phyloP scores from a whole-genome alignment of 2,888 invertebrate species.

The Troides oblongomaculatus region DNA sequence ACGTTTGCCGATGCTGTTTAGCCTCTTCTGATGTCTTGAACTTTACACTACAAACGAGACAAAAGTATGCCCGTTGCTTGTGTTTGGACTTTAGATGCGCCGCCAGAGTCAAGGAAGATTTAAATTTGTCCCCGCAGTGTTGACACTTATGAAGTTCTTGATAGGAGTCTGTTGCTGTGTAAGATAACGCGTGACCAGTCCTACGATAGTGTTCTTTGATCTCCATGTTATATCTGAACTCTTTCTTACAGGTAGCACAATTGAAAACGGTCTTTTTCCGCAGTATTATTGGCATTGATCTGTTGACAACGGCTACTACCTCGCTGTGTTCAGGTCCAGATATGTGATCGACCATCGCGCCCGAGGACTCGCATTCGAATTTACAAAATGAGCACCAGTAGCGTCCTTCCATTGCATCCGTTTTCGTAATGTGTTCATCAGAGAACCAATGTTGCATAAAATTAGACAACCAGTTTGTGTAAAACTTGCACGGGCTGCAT shows the following conservation, averaged over 20 bases:
- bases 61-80: slow-evolving; percentile 81
- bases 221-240: slow-evolving; percentile 88
- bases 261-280: slow-evolving; percentile 82
- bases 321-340: slow-evolving; percentile 84
- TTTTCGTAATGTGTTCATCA: slow-evolving; percentile 77
- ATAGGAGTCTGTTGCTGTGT: slow-evolving; percentile 82
- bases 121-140: slow-evolving; percentile 80
- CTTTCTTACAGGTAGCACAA: slow-evolving; percentile 84
- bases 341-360: slow-evolving; percentile 85
- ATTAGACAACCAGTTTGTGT: slow-evolving; percentile 86
- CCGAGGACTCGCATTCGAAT: slow-evolving; percentile 82
- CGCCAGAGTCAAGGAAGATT: slow-evolving; percentile 83
- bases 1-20: slow-evolving; percentile 82
- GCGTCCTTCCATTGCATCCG: slow-evolving; percentile 76
- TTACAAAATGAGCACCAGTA: slow-evolving; percentile 89
- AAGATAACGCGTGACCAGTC: slow-evolving; percentile 71
- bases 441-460: slow-evolving; percentile 89
- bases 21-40: slow-evolving; percentile 83
- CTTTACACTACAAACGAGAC: slow-evolving; percentile 83
- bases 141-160: slow-evolving; percentile 83
- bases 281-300: slow-evolving; percentile 89
- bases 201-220: slow-evolving; percentile 81
- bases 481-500: slow-evolving; percentile 91
- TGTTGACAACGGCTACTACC: slow-evolving; percentile 86
- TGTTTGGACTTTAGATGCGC: slow-evolving; percentile 83